Percentiles rank a stretch among this genome's conserved stretches.
Conservation (phyloP, 2,113 vertebrate genomes). For the Carettochelys insculpta region DNA sequence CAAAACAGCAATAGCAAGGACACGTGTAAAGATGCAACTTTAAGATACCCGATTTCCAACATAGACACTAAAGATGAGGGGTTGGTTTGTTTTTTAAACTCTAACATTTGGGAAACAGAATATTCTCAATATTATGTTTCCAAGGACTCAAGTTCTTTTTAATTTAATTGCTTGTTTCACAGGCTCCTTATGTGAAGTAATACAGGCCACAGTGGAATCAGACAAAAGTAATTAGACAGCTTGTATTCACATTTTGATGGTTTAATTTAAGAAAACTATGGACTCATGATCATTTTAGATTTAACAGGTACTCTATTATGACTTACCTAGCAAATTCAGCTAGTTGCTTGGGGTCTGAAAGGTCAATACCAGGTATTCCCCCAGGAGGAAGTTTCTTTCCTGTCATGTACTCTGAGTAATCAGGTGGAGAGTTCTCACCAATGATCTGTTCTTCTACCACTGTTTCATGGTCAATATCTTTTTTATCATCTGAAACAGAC, state of each 20-base stretch:
- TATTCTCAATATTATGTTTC: not conserved
- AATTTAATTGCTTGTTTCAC: not conserved
- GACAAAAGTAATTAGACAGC: not conserved
- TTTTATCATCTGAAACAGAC: conserved; percentile 93
- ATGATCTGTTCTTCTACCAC: conserved; percentile 95
- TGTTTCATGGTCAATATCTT: conserved; percentile 96
- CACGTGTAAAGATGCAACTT: not conserved
- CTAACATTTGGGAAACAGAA: not conserved
- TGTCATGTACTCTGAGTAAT: conserved; percentile 99
- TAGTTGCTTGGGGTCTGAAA: conserved; percentile 97
- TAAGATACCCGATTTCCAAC: not conserved
- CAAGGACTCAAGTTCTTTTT: not conserved
- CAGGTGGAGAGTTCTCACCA: conserved; percentile 96
- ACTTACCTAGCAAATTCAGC: conserved; percentile 97
- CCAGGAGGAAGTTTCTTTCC: conserved; percentile 98
- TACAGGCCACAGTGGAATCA: not conserved
- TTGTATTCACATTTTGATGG: not conserved
- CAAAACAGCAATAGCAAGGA: not conserved
- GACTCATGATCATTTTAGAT: not conserved
- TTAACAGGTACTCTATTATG: not conserved
- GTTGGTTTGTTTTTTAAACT: not conserved
- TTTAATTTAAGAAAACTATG: not conserved
- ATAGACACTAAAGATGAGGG: not conserved
- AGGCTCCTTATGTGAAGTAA: not conserved
- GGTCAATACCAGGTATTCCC: conserved; percentile 96